These are phyloP conservation scores for Ditylenchus dipsaci DNA, from an alignment of 1,140 invertebrate genomes.

Conservation along the genomic window DNA sequence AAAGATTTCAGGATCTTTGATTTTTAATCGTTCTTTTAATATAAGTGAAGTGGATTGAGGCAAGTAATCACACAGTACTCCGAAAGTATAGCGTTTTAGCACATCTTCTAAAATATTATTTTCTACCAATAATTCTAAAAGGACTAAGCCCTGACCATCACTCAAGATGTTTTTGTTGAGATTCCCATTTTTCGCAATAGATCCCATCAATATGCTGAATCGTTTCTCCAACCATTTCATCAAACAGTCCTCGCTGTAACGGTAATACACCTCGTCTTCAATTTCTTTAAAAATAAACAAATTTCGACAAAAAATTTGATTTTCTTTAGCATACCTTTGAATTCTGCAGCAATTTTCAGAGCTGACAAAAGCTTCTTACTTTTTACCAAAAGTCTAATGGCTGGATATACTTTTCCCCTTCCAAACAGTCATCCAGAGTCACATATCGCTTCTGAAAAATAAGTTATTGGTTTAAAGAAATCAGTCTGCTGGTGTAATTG, in stretches of 20 bases:
- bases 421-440: not conserved
- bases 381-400: not conserved
- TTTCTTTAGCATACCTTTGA: conserved; percentile 3
- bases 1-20: conserved; percentile 8
- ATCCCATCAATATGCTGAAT: conserved; percentile 5
- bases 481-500: too few species aligned
- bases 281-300: not conserved
- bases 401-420: conserved; percentile 1
- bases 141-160: conserved; percentile 14
- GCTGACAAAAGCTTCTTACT: not conserved
- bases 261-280: conserved; percentile 3
- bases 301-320: not conserved
- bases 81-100: conserved; percentile 9
- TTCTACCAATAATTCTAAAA: not conserved
- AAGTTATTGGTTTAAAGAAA: too few species aligned
- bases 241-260: conserved; percentile 9
- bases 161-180: not conserved
- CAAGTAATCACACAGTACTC: conserved; percentile 11
- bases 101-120: conserved; percentile 8
- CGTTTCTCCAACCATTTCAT: conserved; percentile 14
- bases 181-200: conserved; percentile 4
- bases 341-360: conserved; percentile 8
- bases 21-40: conserved; percentile 3
- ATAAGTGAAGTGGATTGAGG: not conserved
- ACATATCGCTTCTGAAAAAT: conserved; percentile 14